Base-by-base conservation (phyloP, 1,140 invertebrate species). In the Drosophila ananassae region DNA sequence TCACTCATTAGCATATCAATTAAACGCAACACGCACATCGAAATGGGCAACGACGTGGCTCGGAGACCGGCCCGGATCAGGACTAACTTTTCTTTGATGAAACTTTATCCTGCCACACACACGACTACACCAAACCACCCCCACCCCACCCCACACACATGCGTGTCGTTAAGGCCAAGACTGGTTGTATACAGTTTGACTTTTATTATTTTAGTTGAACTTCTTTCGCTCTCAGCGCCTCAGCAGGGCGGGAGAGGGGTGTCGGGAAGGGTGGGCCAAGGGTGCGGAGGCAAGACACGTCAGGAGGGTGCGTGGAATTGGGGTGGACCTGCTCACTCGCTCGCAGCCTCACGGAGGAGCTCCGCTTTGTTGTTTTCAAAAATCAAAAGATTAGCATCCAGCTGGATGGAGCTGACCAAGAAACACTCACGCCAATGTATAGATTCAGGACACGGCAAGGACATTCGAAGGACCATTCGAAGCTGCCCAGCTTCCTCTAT, bases 121-220 rank as follows among this genome's bases (percentile, higher is more conserved):
- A 34, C 47, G 53, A 28, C 25, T 5, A 28, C 25, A 6, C 4
- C 25, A 3, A 25, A 25, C 50, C 12, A 22, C 46, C 37, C 32
- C 17, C 30, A 32, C 25, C n/a, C 52, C 39, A 32, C 54, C 48
- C 39, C 63, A 51, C 58, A 56, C 24, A 58, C 41, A 58, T 48
- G 34, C 34, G 77, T 79, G 75, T 79, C 72, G 75, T 83, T 83
- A 78, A 75, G 82, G 75, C 71, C 71, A 87, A 87, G 82, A 64
- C 78, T 87, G 78, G 75, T 87, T 82, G 77, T 87, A 75, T 71
- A 78, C 64, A 78, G 64, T 89, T 87, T 87, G 82, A 87, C 78
- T 87, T 87, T 87, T 87, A 87, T 87, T 87, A 87, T 87, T 87
- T 87, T 87, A 87, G 82, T 87, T 87, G 68, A 87, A 87, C 82